phyloP scores from a whole-genome alignment of 2,888 invertebrate species.

The Polylopha cassiicola region DNA sequence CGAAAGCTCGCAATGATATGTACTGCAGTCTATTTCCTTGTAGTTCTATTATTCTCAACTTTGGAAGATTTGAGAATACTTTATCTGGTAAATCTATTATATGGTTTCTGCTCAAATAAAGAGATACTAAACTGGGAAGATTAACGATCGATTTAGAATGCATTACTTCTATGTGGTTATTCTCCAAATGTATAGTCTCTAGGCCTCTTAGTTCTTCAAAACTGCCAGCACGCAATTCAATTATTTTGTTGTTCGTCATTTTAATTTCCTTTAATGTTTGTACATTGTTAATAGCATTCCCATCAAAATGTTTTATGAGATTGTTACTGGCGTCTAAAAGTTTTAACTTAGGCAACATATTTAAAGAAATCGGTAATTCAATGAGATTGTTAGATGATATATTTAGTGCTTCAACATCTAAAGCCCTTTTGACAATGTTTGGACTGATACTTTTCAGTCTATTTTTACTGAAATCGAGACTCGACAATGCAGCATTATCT shows the following conservation, averaged over 20 bases:
- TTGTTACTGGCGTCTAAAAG: slow-evolving; percentile 88
- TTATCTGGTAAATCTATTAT: slow-evolving; percentile 85
- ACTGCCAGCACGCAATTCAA: slow-evolving; percentile 82
- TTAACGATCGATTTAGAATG: slow-evolving; percentile 84
- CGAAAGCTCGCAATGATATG: slow-evolving; percentile 85
- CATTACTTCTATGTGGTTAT: slow-evolving; percentile 86
- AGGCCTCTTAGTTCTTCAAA: slow-evolving; percentile 84
- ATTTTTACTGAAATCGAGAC: slow-evolving; percentile 86
- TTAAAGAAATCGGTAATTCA: slow-evolving; percentile 83
- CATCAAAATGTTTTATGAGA: slow-evolving; percentile 82
- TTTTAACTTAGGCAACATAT: slow-evolving; percentile 81
- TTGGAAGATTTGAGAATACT: slow-evolving; percentile 86
- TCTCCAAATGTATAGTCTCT: slow-evolving; percentile 86
- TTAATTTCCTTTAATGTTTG: slow-evolving; percentile 83
- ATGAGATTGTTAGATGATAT: slow-evolving; percentile 86
- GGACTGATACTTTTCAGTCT: slow-evolving; percentile 82
- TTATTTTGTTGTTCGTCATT: slow-evolving; percentile 85
- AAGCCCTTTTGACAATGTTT: slow-evolving; percentile 78
- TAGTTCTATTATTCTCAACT: slow-evolving; percentile 84
- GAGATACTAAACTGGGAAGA: slow-evolving; percentile 81
- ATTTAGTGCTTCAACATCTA: slow-evolving; percentile 84
- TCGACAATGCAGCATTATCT: slow-evolving; percentile 79
- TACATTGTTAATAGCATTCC: slow-evolving; percentile 82
- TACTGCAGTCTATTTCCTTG: slow-evolving; percentile 87
- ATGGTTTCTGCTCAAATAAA: slow-evolving; percentile 84